Percentiles rank a stretch among this genome's conserved stretches.
Conservation (phyloP, 2,797 vertebrate genomes). For the Menidia menidia region DNA sequence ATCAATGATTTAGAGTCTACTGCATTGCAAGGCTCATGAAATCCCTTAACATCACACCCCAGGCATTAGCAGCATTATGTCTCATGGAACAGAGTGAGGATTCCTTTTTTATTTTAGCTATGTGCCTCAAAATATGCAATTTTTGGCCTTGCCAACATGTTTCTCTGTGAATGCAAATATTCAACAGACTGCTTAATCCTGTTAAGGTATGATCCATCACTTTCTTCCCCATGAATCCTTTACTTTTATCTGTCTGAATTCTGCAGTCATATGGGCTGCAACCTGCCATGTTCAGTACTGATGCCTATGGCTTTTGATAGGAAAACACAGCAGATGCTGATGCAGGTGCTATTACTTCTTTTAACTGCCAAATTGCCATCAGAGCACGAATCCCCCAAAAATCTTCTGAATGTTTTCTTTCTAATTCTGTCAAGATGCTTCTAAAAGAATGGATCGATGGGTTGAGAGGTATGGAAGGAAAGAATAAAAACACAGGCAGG, state of each 20-base stretch:
- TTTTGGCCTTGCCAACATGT: constrained; percentile 17
- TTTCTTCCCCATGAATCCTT: constrained; percentile 48
- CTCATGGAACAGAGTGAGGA: constrained; percentile 57
- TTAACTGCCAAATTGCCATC: constrained; percentile 38
- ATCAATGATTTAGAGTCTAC: constrained; percentile 50
- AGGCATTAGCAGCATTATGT: constrained; percentile 21
- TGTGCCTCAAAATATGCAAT: constrained; percentile 35
- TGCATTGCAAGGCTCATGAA: constrained; percentile 42
- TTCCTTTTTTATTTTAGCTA: constrained; percentile 21
- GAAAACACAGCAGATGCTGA: constrained; percentile 49
- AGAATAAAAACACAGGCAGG: constrained; percentile 5
- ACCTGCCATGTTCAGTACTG: not conserved
- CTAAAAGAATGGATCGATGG: constrained; percentile 31
- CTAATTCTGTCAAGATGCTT: constrained; percentile 4
- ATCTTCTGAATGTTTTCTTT: constrained; percentile 2
- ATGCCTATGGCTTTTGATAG: constrained; percentile 25
- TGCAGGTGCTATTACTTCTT: constrained; percentile 43
- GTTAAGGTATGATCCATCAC: constrained; percentile 25
- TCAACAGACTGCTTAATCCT: constrained; percentile 26
- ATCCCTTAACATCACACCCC: constrained; percentile 26
- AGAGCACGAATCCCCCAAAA: constrained; percentile 11
- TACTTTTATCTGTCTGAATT: constrained; percentile 51
- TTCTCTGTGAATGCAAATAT: constrained; percentile 41
- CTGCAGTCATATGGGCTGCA: constrained; percentile 18
- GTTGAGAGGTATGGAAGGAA: constrained; percentile 12